A percentile compares a stretch with the other conserved stretches of the same genome.
Conservation (phyloP, 2,797 vertebrate genomes). For the Liparis tanakae region DNA sequence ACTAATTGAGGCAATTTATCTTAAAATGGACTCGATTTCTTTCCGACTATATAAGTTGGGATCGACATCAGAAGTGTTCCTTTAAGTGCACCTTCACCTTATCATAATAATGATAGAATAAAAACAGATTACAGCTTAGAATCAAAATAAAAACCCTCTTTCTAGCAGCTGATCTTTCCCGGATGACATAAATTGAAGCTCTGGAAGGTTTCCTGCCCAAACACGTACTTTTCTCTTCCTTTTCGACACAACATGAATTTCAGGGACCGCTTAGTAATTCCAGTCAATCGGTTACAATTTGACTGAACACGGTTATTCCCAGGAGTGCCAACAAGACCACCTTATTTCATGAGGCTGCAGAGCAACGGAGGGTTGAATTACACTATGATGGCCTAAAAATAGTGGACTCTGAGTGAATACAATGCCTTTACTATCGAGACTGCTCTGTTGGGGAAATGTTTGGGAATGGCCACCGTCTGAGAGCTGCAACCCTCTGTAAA, state of each 20-base stretch:
- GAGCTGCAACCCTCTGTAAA: constrained; percentile 22
- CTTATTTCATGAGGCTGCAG: constrained; percentile 60
- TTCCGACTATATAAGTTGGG: constrained; percentile 3
- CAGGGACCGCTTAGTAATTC: constrained; percentile 49
- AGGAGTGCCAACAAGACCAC: constrained; percentile 62
- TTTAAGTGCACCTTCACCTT: constrained; percentile 42
- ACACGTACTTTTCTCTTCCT: constrained; percentile 53
- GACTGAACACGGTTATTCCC: constrained; percentile 66
- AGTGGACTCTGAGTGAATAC: constrained; percentile 63
- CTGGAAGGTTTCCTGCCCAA: constrained; percentile 33
- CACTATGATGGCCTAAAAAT: constrained; percentile 75
- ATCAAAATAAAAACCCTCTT: constrained; percentile 36
- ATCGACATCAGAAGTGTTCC: constrained; percentile 33
- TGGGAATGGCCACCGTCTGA: constrained; percentile 26
- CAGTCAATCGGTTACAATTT: constrained; percentile 61
- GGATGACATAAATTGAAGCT: constrained; percentile 32
- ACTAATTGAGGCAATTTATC: neutral
- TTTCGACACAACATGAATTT: constrained; percentile 51
- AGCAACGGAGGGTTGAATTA: constrained; percentile 69
- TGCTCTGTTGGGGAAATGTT: constrained; percentile 48
- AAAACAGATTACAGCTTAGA: constrained; percentile 25
- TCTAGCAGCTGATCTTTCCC: constrained; percentile 31
- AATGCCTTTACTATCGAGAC: constrained; percentile 63
- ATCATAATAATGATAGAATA: constrained; percentile 35
- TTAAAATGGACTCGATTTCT: constrained; percentile 5